Percentiles rank a stretch among this genome's conserved stretches.
Conservation (phyloP, 2,797 vertebrate genomes). For the Sebastes taczanowskii region DNA sequence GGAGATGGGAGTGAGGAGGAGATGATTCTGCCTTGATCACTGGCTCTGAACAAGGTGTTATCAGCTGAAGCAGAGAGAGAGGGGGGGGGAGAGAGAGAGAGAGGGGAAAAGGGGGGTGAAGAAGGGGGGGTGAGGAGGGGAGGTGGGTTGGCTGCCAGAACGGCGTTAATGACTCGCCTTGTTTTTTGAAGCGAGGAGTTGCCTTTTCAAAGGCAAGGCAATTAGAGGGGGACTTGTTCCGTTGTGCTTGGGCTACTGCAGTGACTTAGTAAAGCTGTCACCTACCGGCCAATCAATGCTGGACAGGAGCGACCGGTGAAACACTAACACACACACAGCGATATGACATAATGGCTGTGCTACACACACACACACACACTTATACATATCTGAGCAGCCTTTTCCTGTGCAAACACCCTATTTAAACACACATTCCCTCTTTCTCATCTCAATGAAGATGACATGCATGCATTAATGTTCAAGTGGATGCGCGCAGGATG, state of each 20-base stretch:
- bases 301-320: slow-evolving; percentile 37
- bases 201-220: slow-evolving; percentile 76
- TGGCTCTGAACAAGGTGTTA: slow-evolving; percentile 75
- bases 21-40: slow-evolving; percentile 79
- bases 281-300: slow-evolving; percentile 61
- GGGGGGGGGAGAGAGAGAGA: neutral
- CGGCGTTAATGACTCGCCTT: slow-evolving; percentile 79
- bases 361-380: neutral
- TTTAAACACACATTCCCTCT: neutral
- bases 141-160: slow-evolving; percentile 67
- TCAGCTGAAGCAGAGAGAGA: slow-evolving; percentile 56
- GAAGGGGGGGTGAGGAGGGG: slow-evolving; percentile 12
- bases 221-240: slow-evolving; percentile 78
- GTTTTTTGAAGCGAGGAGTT: slow-evolving; percentile 75
- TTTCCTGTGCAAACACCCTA: neutral
- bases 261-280: slow-evolving; percentile 64
- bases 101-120: neutral
- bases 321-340: slow-evolving; percentile 13
- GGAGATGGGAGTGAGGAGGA: slow-evolving; percentile 76
- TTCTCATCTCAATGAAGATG: neutral
- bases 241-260: slow-evolving; percentile 60
- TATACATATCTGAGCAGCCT: neutral
- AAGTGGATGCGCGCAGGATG: neutral
- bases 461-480: neutral
- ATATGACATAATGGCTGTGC: slow-evolving; percentile 5